Evolutionary conservation across 2,797 vertebrate species (phyloP).

Genomic region (Urocyon cinereoargenteus): DNA sequence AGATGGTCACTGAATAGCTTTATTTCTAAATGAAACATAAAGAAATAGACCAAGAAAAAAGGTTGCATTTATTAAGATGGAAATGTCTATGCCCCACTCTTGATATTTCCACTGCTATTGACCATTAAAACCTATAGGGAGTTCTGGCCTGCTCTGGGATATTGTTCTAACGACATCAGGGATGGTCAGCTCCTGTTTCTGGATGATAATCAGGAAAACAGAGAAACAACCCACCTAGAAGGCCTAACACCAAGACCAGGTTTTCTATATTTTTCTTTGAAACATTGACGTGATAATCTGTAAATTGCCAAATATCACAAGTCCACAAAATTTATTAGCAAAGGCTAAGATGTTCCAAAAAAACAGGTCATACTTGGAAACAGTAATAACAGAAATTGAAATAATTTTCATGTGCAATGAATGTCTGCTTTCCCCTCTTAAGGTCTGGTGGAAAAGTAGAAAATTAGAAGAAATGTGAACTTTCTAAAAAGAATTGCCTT

Average conservation of each 20-base stretch:
- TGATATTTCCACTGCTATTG: not conserved
- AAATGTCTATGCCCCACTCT: not conserved
- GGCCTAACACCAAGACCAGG: not conserved
- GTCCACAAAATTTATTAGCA: not conserved
- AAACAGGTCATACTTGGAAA: not conserved
- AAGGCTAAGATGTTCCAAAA: not conserved
- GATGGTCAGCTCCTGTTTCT: not conserved
- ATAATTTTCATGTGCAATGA: not conserved
- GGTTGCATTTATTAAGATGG: not conserved
- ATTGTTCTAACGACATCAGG: not conserved
- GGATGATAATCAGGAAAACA: not conserved
- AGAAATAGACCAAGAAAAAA: not conserved
- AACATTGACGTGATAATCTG: conserved; percentile 1
- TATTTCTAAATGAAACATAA: not conserved
- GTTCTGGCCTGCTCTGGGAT: not conserved
- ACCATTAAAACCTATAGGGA: not conserved
- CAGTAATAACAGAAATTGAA: not conserved
- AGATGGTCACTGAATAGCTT: not conserved
- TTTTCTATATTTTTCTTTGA: conserved; percentile 42
- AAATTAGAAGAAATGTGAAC: not conserved
- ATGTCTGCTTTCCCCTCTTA: not conserved
- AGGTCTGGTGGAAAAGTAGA: not conserved
- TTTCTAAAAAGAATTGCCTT: conserved; percentile 25
- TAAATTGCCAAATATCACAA: not conserved
- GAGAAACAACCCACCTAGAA: not conserved